Evolutionary conservation across 1,140 invertebrate genomes (phyloP).

Genomic region (Papilio aristodemus): DNA sequence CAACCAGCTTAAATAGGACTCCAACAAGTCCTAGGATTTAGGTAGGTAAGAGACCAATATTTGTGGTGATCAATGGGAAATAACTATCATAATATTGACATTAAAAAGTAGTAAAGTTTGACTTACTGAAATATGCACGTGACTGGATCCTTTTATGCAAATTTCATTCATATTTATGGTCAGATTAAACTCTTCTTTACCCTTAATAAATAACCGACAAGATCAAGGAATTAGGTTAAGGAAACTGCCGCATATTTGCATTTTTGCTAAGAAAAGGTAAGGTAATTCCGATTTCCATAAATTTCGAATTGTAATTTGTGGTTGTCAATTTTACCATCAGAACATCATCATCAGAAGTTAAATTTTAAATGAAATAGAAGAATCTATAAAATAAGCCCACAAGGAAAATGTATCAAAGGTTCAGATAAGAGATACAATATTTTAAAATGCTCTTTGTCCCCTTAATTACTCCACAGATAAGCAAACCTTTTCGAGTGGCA

Average conservation of each 20-base stretch:
- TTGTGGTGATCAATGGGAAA: too few relatives aligned
- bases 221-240: not conserved
- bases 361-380: not conserved
- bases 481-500: slow-evolving; percentile 8
- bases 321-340: too few relatives aligned
- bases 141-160: not conserved
- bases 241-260: not conserved
- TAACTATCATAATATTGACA: not conserved
- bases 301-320: too few relatives aligned
- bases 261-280: slow-evolving; percentile 14
- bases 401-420: not conserved
- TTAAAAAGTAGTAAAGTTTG: not conserved
- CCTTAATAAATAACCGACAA: slow-evolving; percentile 7
- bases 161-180: slow-evolving; percentile 22
- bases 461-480: slow-evolving; percentile 16
- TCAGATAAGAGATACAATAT: slow-evolving; percentile 6
- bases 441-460: slow-evolving; percentile 8
- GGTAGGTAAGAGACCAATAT: too few relatives aligned
- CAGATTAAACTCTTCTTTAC: not conserved
- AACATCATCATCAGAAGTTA: not conserved
- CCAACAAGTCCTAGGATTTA: too few relatives aligned
- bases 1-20: too few relatives aligned
- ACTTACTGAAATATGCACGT: slow-evolving; percentile 1
- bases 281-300: too few relatives aligned
- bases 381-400: not conserved